These are phyloP conservation scores for Climacteris rufus DNA, from an alignment of 2,113 vertebrate genomes.

Conservation along the genomic window DNA sequence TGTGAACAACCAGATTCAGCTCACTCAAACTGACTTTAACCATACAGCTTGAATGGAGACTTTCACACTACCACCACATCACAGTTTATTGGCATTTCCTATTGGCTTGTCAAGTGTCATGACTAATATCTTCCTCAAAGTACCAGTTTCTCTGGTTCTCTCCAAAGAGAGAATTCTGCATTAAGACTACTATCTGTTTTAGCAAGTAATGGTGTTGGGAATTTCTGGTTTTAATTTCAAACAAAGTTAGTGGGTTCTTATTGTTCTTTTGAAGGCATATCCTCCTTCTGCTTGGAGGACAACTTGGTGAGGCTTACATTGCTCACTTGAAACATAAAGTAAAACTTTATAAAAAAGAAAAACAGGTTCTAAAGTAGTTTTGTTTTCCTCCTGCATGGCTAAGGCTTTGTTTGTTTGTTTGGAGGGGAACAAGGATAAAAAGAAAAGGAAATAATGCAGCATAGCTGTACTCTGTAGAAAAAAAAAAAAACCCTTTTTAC, in stretches of 20 bases:
- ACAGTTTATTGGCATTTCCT: background rate
- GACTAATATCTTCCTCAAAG: background rate
- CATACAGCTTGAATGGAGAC: background rate
- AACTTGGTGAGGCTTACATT: background rate
- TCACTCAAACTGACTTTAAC: background rate
- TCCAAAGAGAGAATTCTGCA: background rate
- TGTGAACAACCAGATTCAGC: background rate
- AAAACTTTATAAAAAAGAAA: background rate
- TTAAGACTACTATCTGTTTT: background rate
- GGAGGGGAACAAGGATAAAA: background rate
- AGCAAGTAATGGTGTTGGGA: background rate
- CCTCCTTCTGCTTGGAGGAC: background rate
- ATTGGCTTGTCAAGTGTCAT: background rate
- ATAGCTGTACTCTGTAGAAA: background rate
- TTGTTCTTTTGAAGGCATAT: background rate
- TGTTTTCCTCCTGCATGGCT: background rate
- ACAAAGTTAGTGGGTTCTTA: background rate
- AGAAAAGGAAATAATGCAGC: background rate
- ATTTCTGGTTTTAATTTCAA: background rate
- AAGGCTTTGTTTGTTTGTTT: background rate
- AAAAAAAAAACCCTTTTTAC: background rate
- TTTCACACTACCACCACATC: background rate
- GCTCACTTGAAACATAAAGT: background rate
- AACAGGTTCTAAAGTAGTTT: background rate
- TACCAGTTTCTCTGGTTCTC: background rate